Percentiles rank a stretch among this genome's conserved stretches.
Evolutionary conservation across 2,888 invertebrate genomes (phyloP).

Genomic region (Ganaspis brasiliensis): DNA sequence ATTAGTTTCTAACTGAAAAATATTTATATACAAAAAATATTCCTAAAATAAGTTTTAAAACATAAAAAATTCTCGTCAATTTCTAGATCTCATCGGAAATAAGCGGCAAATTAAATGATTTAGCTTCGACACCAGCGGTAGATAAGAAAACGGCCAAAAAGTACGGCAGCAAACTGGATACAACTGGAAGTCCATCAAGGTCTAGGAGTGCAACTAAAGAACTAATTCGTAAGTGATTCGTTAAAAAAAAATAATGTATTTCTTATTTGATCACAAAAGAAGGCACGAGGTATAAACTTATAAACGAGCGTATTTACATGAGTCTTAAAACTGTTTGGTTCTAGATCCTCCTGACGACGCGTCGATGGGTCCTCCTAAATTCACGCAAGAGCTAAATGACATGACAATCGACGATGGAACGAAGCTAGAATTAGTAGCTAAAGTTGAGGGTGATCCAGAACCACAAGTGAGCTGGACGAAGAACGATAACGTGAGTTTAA

Average conservation of each 20-base stretch:
- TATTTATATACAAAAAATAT: too few relatives aligned
- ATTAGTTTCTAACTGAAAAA: too few relatives aligned
- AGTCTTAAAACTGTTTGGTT: conserved; percentile 38
- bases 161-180: conserved; percentile 87
- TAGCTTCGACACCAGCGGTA: conserved; percentile 65
- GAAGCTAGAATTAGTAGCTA: conserved; percentile 89
- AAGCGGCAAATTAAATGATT: conserved; percentile 19
- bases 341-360: conserved; percentile 94
- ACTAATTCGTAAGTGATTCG: conserved; percentile 85
- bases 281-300: conserved; percentile 6
- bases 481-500: conserved; percentile 86
- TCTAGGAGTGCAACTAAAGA: conserved; percentile 96
- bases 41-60: too few relatives aligned
- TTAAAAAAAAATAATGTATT: conserved; percentile 12
- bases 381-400: conserved; percentile 89
- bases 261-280: conserved; percentile 25
- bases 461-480: conserved; percentile 95
- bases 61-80: background rate
- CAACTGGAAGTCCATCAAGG: conserved; percentile 91
- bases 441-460: conserved; percentile 95
- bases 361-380: conserved; percentile 92
- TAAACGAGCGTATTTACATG: background rate
- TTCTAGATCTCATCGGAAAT: conserved; percentile 14
- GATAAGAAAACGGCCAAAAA: conserved; percentile 83
- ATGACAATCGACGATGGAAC: conserved; percentile 94